Evolutionary conservation across 2,113 vertebrate species (phyloP).

Genomic region (Amblyopsis rosae): DNA sequence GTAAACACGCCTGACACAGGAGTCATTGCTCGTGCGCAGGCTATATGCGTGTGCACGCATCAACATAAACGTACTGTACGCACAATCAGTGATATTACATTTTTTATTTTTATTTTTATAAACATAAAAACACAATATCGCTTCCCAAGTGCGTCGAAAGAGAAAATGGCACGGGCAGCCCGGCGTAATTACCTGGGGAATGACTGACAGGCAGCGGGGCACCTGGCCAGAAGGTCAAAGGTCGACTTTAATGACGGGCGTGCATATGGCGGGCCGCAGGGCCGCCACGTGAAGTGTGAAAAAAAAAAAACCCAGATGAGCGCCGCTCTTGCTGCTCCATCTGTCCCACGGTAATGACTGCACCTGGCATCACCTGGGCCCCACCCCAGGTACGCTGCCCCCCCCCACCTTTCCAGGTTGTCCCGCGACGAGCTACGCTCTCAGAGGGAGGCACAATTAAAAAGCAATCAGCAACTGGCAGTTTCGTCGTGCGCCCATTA

Average conservation of each 20-base stretch:
- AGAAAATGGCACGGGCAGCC: constrained; percentile 14
- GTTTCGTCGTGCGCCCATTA: constrained; percentile 62
- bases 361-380: constrained; percentile 66
- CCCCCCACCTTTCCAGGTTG: constrained; percentile 34
- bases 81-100: too few relatives aligned
- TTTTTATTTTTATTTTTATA: too few relatives aligned
- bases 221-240: constrained; percentile 54
- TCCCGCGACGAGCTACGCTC: constrained; percentile 29
- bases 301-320: constrained; percentile 25
- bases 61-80: background rate
- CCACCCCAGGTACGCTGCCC: constrained; percentile 10
- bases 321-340: constrained; percentile 63
- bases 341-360: constrained; percentile 71
- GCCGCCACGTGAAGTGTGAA: constrained; percentile 45
- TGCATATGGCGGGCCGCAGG: constrained; percentile 66
- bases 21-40: constrained; percentile 18
- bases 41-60: background rate
- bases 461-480: constrained; percentile 62
- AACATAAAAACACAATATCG: background rate
- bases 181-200: constrained; percentile 55
- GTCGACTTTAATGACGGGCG: constrained; percentile 70
- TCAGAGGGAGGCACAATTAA: constrained; percentile 54
- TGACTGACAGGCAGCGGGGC: constrained; percentile 36
- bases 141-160: background rate
- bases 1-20: constrained; percentile 52